Conservation (phyloP, 1,140 invertebrate genomes). For the Tetramorium simillimum region DNA sequence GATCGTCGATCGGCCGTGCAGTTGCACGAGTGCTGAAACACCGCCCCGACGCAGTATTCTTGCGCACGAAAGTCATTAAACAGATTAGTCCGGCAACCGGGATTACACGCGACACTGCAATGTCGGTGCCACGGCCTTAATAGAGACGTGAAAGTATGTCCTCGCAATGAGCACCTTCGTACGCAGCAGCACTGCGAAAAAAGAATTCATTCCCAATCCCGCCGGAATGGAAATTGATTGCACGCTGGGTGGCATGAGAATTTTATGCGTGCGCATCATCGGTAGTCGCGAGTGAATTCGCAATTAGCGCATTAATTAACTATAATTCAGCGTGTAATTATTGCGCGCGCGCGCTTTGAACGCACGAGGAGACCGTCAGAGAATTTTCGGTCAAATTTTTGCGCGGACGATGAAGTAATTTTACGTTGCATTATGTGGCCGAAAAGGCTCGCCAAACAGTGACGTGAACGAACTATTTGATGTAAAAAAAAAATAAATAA, state of each 20-base stretch:
- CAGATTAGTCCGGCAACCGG: constrained; percentile 76
- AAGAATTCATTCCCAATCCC: constrained; percentile 75
- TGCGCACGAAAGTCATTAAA: constrained; percentile 79
- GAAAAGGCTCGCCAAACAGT: neutral
- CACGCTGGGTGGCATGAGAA: constrained; percentile 67
- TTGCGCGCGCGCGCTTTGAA: constrained; percentile 25
- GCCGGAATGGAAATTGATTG: constrained; percentile 77
- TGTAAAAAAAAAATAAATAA: neutral
- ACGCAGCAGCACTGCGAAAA: constrained; percentile 31
- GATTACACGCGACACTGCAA: constrained; percentile 71
- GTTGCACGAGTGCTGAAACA: constrained; percentile 44
- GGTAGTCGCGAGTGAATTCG: constrained; percentile 75
- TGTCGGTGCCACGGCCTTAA: constrained; percentile 63
- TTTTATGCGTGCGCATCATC: constrained; percentile 13
- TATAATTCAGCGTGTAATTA: constrained; percentile 83
- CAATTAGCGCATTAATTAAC: constrained; percentile 84
- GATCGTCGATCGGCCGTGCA: neutral
- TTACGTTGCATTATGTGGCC: constrained; percentile 28
- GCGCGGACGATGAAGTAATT: constrained; percentile 38
- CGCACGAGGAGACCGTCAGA: neutral
- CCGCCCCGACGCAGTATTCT: constrained; percentile 69
- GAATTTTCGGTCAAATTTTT: constrained; percentile 49
- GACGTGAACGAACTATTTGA: neutral
- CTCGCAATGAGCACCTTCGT: constrained; percentile 2
- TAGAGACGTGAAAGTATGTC: constrained; percentile 77